Base-by-base conservation (phyloP, 2,113 vertebrate genomes). In the Mirounga angustirostris region DNA sequence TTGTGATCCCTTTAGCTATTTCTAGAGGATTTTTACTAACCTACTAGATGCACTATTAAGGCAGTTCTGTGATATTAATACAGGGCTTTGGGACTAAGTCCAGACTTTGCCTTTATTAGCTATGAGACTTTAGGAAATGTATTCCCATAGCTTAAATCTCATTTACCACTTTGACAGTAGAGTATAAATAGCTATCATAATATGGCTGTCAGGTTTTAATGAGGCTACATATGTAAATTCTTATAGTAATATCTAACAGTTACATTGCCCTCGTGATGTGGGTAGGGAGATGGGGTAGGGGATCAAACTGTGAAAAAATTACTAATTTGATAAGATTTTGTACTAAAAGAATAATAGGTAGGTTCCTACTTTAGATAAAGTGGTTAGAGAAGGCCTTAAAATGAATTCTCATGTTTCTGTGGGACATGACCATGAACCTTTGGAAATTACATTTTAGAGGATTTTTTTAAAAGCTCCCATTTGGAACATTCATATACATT, bases 51-150 rank as follows among this genome's bases (percentile, higher is more conserved):
- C 16, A 10, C 76, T 83, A 18, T 86, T 21, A 97, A 91, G 76
- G 14, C 28, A 69, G 15, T 73, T 91, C 54, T 59, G 6, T 67
- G 67, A 33, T 89, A 65, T 58, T 82, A 81, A 33, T 61, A n/a
- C 12, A 89, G 61, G 12, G 36, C 22, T 91, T 61, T 67, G 89
- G 24, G 50, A 71, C 4, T n/a, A 54, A n/a, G 74, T 89, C 58
- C 13, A n/a, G 61, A 71, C 8, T 69, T 92, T 36, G 14, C 71
- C 26, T 80, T 79, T 90, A 40, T 95, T 89, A 91, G 67, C n/a
- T 94, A 2, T 40, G 67, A 81, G 87, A 83, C 67, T 87, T 97
- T 84, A 92, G 82, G 40, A 95, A 81, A 78, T 76, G 21, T 76
- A 65, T 79, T 71, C 69, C 71, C 61, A 1, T 63, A 63, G 21